A percentile compares a stretch with the other conserved stretches of the same genome.
These are phyloP conservation scores for Acanthochromis polyacanthus DNA, from an alignment of 2,113 vertebrate species.

Conservation along the genomic window DNA sequence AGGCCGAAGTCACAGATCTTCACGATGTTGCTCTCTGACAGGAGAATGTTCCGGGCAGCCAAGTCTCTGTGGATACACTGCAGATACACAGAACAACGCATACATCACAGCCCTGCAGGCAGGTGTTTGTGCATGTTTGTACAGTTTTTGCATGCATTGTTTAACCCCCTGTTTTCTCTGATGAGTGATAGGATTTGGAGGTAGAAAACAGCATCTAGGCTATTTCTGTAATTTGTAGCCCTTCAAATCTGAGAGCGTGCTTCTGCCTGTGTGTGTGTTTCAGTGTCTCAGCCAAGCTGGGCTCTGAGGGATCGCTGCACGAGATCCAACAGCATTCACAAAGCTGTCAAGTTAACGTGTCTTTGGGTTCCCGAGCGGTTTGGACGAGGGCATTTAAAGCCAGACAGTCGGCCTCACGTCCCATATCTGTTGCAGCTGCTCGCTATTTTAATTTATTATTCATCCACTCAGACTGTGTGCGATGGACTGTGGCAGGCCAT, in stretches of 20 bases:
- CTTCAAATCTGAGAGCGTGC: not conserved
- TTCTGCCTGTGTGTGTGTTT: slow-evolving; percentile 8
- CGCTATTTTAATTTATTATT: slow-evolving; percentile 1
- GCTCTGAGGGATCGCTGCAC: slow-evolving; percentile 9
- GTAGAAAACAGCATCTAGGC: not conserved
- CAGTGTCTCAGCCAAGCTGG: slow-evolving; percentile 1
- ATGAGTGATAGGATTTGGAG: not conserved
- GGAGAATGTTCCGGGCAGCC: slow-evolving; percentile 97
- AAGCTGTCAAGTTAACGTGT: slow-evolving; percentile 26
- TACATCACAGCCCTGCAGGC: slow-evolving; percentile 28
- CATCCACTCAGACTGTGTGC: not conserved
- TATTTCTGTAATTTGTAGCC: slow-evolving; percentile 2
- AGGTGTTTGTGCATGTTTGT: slow-evolving; percentile 12
- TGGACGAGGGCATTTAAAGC: slow-evolving; percentile 7
- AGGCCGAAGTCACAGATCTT: slow-evolving; percentile 99
- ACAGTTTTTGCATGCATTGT: not conserved
- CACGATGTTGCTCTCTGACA: slow-evolving; percentile 96
- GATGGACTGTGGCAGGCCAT: not conserved
- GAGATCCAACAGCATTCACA: slow-evolving; percentile 22
- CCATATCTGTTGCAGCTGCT: slow-evolving; percentile 1
- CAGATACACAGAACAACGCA: slow-evolving; percentile 40
- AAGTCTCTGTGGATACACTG: slow-evolving; percentile 97
- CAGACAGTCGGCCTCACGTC: slow-evolving; percentile 30
- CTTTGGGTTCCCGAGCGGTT: not conserved
- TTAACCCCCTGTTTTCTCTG: slow-evolving; percentile 3